Percentiles rank a stretch among this genome's conserved stretches.
These are phyloP conservation scores for Formica exsecta DNA, from an alignment of 1,140 invertebrate genomes.

Conservation along the genomic window DNA sequence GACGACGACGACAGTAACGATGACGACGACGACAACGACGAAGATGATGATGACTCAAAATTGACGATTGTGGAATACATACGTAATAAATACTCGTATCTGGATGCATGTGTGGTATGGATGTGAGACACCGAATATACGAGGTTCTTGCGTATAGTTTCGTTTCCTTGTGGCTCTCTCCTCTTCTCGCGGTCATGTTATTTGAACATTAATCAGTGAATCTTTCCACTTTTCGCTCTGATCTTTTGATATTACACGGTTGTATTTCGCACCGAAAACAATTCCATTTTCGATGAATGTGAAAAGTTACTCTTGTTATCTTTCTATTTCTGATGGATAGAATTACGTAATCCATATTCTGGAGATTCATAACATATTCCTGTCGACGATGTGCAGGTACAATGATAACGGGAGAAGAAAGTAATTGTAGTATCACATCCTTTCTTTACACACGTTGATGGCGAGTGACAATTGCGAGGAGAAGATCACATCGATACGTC, in stretches of 20 bases:
- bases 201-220: neutral
- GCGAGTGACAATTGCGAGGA: constrained; percentile 39
- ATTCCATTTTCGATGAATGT: constrained; percentile 2
- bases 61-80: constrained; percentile 57
- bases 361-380: neutral
- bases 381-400: neutral
- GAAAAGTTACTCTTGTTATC: neutral
- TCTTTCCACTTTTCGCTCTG: neutral
- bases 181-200: constrained; percentile 15
- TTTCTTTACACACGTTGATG: constrained; percentile 48
- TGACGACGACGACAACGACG: constrained; percentile 30
- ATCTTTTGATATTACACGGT: neutral
- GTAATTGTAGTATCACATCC: constrained; percentile 55
- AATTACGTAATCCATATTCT: constrained; percentile 15
- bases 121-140: constrained; percentile 23
- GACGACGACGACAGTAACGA: constrained; percentile 49
- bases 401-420: constrained; percentile 12
- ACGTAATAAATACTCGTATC: constrained; percentile 27
- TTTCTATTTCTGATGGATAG: neutral
- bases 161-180: neutral
- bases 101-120: neutral
- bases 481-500: constrained; percentile 57
- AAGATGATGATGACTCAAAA: constrained; percentile 70
- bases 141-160: constrained; percentile 23
- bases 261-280: neutral